Conservation (phyloP, 2,797 vertebrate genomes). For the Corythornis leucogaster region DNA sequence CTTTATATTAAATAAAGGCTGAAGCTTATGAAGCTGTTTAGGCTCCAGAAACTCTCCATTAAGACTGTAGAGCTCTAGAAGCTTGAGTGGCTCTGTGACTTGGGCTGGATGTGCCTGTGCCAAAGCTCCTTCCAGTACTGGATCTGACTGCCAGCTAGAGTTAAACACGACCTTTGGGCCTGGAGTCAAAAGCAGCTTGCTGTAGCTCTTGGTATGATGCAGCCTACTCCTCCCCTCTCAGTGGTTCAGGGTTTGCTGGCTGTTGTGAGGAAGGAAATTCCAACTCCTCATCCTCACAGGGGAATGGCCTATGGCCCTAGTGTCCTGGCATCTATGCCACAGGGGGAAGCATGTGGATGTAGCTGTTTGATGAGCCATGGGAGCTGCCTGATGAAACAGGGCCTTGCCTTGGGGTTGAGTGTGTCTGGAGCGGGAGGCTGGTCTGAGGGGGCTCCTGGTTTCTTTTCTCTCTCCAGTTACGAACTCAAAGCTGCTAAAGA, state of each 20-base stretch:
- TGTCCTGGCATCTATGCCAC: accelerated
- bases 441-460: background rate
- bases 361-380: background rate
- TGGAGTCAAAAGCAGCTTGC: background rate
- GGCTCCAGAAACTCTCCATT: background rate
- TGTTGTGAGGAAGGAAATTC: background rate
- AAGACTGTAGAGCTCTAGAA: background rate
- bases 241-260: background rate
- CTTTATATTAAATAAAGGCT: background rate
- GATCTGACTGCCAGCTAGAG: background rate
- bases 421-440: background rate
- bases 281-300: background rate
- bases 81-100: background rate
- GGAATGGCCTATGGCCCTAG: too few relatives aligned
- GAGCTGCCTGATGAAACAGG: background rate
- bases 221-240: background rate
- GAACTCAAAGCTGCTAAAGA: constrained; percentile 88
- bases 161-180: background rate
- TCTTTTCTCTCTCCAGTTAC: constrained; percentile 80
- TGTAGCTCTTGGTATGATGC: background rate
- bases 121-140: background rate
- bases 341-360: background rate
- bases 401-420: background rate
- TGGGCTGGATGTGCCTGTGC: background rate
- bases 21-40: background rate